Percentiles rank a stretch among this genome's conserved stretches.
phyloP scores from a whole-genome alignment of 2,888 invertebrate genomes.

The Geophilus truncorum region DNA sequence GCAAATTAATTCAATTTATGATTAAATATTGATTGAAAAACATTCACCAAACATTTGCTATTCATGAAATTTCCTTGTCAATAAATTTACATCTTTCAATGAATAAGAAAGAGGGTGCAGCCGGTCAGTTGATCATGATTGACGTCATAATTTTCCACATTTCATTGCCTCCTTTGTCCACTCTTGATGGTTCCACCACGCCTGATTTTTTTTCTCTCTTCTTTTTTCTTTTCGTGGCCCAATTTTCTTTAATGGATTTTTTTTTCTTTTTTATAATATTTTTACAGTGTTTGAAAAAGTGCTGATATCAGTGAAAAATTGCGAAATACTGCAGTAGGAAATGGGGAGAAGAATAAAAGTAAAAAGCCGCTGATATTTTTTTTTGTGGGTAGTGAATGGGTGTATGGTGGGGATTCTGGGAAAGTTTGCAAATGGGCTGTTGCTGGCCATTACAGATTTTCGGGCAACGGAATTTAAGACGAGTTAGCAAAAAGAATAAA shows the following conservation, averaged over 20 bases:
- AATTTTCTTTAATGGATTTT: neutral
- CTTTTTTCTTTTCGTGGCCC: neutral
- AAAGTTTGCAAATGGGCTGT: neutral
- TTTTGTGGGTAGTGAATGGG: neutral
- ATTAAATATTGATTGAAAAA: too few species aligned
- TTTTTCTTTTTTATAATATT: neutral
- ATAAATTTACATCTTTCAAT: neutral
- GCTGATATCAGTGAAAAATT: neutral
- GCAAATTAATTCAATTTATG: too few species aligned
- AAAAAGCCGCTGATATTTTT: neutral
- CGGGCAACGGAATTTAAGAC: neutral
- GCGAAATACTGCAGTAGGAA: neutral
- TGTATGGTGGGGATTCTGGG: too few species aligned
- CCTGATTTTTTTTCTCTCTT: neutral
- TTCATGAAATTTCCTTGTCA: neutral
- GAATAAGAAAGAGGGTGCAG: neutral
- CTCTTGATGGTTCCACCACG: neutral
- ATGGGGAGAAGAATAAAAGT: neutral
- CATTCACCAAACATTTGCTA: neutral
- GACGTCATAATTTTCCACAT: slow-evolving; percentile 4
- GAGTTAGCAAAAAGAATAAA: neutral
- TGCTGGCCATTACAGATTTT: neutral
- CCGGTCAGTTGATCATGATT: neutral
- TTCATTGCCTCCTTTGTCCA: neutral
- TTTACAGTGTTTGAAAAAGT: neutral